Evolutionary conservation across 1,140 invertebrate species (phyloP).

Genomic region (Aphelinus certus): DNA sequence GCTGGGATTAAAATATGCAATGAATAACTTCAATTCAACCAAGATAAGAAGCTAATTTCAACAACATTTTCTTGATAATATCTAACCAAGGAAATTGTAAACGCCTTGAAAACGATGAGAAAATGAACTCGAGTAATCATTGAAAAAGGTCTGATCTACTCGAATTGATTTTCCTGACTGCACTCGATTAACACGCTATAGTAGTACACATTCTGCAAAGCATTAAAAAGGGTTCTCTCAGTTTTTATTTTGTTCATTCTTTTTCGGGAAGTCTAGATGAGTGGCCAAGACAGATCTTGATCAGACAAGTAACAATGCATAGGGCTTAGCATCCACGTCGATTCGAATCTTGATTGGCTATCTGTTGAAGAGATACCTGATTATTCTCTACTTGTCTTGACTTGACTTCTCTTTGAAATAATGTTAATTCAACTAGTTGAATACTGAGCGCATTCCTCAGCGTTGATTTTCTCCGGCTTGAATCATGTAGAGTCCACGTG

Average conservation of each 20-base stretch:
- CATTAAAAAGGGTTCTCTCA: slow-evolving; percentile 26
- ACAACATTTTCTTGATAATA: slow-evolving; percentile 21
- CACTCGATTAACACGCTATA: too few species aligned
- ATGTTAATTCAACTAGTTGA: slow-evolving; percentile 40
- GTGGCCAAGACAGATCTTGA: background rate
- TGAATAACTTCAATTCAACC: slow-evolving; percentile 21
- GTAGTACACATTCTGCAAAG: slow-evolving; percentile 1
- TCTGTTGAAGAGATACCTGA: slow-evolving; percentile 31
- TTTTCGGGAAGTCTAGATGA: slow-evolving; percentile 12
- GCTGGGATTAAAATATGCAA: slow-evolving; percentile 6
- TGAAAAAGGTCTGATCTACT: too few species aligned
- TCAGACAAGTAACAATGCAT: slow-evolving; percentile 5
- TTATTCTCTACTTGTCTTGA: slow-evolving; percentile 1
- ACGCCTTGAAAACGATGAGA: background rate
- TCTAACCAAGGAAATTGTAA: background rate
- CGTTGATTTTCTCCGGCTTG: slow-evolving; percentile 19
- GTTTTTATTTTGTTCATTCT: background rate
- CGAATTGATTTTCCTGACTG: background rate
- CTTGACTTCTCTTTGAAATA: slow-evolving; percentile 30
- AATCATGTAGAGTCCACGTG: slow-evolving; percentile 71
- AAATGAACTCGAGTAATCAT: background rate
- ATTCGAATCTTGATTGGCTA: slow-evolving; percentile 14
- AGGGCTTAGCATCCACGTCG: background rate
- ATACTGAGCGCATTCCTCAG: slow-evolving; percentile 32
- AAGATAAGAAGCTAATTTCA: slow-evolving; percentile 1